Percentiles rank a stretch among this genome's conserved stretches.
Evolutionary conservation across 2,113 vertebrate species (phyloP).

Genomic region (Eretmochelys imbricata): DNA sequence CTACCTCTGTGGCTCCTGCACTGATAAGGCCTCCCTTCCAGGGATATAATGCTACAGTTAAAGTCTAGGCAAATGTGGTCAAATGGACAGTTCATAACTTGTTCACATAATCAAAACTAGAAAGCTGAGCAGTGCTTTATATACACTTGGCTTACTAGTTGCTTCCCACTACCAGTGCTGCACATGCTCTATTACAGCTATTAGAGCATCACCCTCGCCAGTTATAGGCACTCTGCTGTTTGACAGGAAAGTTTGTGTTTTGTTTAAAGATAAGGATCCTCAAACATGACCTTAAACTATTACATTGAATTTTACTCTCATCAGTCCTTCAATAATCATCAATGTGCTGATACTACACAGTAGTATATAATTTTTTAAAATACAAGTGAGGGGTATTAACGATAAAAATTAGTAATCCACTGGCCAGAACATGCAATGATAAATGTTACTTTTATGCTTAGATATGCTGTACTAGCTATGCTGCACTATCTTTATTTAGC

Average conservation of each 20-base stretch:
- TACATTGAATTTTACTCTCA: not conserved
- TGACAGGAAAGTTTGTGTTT: too few relatives aligned
- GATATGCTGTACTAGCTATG: not conserved
- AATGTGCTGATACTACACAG: not conserved
- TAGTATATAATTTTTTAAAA: not conserved
- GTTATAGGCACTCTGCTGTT: not conserved
- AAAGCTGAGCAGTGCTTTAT: not conserved
- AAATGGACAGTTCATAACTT: not conserved
- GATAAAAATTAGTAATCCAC: not conserved
- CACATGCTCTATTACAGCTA: not conserved
- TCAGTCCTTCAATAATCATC: not conserved
- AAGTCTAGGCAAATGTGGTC: not conserved
- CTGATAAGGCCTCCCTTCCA: not conserved
- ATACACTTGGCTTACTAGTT: not conserved
- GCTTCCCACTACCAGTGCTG: not conserved
- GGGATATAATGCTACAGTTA: accelerated
- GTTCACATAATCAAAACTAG: not conserved
- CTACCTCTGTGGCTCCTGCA: not conserved
- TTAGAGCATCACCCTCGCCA: not conserved
- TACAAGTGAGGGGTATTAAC: not conserved
- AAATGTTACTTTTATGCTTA: not conserved
- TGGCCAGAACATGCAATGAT: not conserved
- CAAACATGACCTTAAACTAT: too few relatives aligned
- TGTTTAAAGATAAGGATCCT: not conserved
- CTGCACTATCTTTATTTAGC: not conserved